These are phyloP conservation scores for Struthidea cinerea DNA, from an alignment of 2,113 vertebrate genomes.

Conservation along the genomic window DNA sequence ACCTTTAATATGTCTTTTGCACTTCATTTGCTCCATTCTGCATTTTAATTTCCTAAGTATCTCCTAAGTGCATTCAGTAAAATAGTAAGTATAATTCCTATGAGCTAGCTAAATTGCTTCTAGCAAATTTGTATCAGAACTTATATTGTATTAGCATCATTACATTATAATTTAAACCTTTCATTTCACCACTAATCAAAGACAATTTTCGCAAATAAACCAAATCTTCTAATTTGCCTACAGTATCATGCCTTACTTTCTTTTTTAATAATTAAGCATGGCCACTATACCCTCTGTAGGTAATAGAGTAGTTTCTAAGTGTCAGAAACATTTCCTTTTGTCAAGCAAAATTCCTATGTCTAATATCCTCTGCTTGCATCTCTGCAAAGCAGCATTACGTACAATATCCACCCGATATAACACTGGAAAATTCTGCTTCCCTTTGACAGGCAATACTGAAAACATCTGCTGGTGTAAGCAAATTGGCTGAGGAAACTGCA, in stretches of 20 bases:
- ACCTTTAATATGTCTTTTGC: not conserved
- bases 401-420: not conserved
- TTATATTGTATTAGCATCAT: not conserved
- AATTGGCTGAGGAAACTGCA: not conserved
- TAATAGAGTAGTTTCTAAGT: not conserved
- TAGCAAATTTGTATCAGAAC: not conserved
- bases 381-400: not conserved
- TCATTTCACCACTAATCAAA: constrained; percentile 13
- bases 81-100: not conserved
- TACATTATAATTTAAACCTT: not conserved
- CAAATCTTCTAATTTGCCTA: not conserved
- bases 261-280: not conserved
- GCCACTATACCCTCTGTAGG: not conserved
- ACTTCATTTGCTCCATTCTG: not conserved
- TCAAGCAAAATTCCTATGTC: not conserved
- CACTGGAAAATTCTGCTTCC: not conserved
- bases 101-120: not conserved
- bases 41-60: not conserved
- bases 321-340: not conserved
- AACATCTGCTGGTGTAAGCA: not conserved
- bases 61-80: not conserved
- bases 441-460: constrained; percentile 1
- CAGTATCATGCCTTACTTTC: not conserved
- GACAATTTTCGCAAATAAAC: not conserved
- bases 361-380: not conserved